Base-by-base conservation (phyloP, 1,140 invertebrate genomes). In the Myzus persicae region DNA sequence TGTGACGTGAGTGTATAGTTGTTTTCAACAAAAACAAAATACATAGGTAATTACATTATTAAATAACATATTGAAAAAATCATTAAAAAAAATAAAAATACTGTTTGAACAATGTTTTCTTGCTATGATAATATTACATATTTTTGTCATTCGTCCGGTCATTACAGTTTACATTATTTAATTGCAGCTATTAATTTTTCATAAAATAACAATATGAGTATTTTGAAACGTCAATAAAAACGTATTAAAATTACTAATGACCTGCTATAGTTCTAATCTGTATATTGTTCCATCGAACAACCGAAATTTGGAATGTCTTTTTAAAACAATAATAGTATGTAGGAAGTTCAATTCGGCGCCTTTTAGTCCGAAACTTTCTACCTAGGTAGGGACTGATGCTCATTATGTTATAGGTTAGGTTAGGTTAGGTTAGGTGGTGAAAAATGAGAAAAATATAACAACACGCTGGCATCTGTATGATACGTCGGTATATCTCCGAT, bases 21-120 rank as follows among this genome's bases (percentile, higher is more conserved):
- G n/a, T 76, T n/a, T 67, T n/a, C 24, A 36, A n/a, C 59, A 76
- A 76, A 76, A 76, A 76, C 59, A 76, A 76, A 76, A 76, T n/a
- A 76, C 14, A 36, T n/a, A n/a, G 31, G 14, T n/a, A 76, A 76
- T 76, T 67, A 67, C 59, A 67, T 67, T 22, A 76, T 76, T n/a
- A 18, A 76, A 76, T 76, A 6, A 76, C 59, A 36, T 76, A 18
- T n/a, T 76, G n/a, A n/a, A n/a, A n/a, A n/a, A n/a, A n/a, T n/a
- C n/a, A n/a, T 76, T 11, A 59, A 67, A 67, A 67, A n/a, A 67
- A 67, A 67, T 11, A 59, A n/a, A n/a, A n/a, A n/a, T n/a, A 76
- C 31, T 11, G 14, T n/a, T 67, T n/a, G 31, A 76, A 76, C 59
- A 76, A 76, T 76, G 31, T 18, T 76, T 76, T n/a, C 14, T 76